Base-by-base conservation (phyloP, 2,113 vertebrate species). In the Leucopsar rothschildi region DNA sequence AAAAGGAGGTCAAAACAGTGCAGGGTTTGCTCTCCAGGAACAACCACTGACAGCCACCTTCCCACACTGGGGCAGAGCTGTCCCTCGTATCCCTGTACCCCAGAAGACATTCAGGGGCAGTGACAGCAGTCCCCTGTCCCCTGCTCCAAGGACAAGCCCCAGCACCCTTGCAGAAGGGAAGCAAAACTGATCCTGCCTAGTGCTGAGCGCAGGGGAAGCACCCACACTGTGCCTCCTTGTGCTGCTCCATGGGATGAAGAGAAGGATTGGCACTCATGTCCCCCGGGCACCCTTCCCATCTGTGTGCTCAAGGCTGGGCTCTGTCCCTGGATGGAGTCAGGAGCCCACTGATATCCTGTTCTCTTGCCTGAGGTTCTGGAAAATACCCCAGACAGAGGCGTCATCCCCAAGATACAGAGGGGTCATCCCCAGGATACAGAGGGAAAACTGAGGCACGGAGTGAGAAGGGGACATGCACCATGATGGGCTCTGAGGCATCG, bases 401-500 rank as follows among this genome's bases (percentile, higher is more conserved):
- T 61, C 31, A 33, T 31, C 11, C 28, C 17, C 24, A 22, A 44
- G 10, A 14, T 1, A 21, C 14, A 11, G 44, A 1, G 6, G 49
- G 37, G 64, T 61, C 31, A 33, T 31, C 11, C 28, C 17, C 24
- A 22, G 47, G 10, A 12, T 1, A 21, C 14, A 11, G 44, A 1
- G 6, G 49, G 37, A 60, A 77, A 84, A 90, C 55, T 33, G 88
- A 90, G 68, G 86, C 79, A 85, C 1, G 0, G 60, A 49, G 52
- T 0, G 0, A 53, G 45, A 11, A 4, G 8, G 69, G 64, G 59
- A n/a, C 0, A 0, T 18, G n/a, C 18, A 13, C 2, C 1, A 10
- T 5, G 40, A 24, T 0, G 15, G 39, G 35, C 10, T 60, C 61
- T 44, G 73, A 28, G 31, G 11, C 40, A 33, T 47, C 23, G 2